Conservation (phyloP, 2,888 invertebrate species). For the Periphyllus acericola region DNA sequence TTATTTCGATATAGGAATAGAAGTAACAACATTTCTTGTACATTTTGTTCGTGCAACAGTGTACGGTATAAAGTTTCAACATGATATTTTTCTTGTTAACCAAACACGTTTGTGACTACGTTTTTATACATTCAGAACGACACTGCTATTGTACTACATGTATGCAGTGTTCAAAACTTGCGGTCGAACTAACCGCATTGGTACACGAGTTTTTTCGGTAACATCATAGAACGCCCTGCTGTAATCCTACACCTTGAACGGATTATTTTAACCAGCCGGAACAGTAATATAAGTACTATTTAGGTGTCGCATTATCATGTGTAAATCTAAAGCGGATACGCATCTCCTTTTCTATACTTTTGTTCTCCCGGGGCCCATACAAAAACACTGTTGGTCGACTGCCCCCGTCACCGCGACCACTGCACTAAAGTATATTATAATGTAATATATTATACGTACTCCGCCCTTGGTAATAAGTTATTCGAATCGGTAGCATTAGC, state of each 20-base stretch:
- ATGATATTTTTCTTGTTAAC: background rate
- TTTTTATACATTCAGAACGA: background rate
- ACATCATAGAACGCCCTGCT: slow-evolving; percentile 6
- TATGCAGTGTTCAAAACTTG: slow-evolving; percentile 10
- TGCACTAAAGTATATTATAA: background rate
- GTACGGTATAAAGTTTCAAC: background rate
- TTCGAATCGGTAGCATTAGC: slow-evolving; percentile 54
- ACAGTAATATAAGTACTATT: slow-evolving; percentile 27
- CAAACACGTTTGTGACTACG: slow-evolving; percentile 1
- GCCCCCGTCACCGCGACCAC: background rate
- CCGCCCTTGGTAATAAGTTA: background rate
- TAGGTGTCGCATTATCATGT: slow-evolving; percentile 38
- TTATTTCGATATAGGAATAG: background rate
- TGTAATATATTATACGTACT: too few relatives aligned
- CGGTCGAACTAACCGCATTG: background rate
- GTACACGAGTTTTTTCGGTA: background rate
- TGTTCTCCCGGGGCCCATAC: slow-evolving; percentile 19
- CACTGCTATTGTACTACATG: background rate
- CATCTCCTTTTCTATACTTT: slow-evolving; percentile 34
- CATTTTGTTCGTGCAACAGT: background rate
- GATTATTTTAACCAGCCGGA: slow-evolving; percentile 53
- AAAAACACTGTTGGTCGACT: background rate
- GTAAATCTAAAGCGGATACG: slow-evolving; percentile 33
- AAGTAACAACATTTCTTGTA: background rate
- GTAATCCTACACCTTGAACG: slow-evolving; percentile 51